These are phyloP conservation scores for Ginglymostoma cirratum DNA, from an alignment of 2,113 vertebrate genomes.

Conservation along the genomic window DNA sequence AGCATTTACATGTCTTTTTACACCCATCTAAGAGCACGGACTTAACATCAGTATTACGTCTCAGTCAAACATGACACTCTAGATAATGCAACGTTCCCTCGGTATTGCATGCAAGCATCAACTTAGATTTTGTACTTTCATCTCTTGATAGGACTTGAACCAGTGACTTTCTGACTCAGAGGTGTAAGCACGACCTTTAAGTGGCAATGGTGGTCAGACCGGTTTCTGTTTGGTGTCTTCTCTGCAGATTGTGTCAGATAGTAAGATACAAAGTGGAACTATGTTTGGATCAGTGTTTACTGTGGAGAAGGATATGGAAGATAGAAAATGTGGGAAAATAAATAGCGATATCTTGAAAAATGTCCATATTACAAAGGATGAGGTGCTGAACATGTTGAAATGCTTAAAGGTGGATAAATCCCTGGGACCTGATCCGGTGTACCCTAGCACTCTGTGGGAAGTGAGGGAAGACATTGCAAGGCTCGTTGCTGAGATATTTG, in stretches of 20 bases:
- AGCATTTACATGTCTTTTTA: neutral
- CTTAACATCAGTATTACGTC: neutral
- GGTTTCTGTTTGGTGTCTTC: neutral
- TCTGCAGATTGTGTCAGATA: neutral
- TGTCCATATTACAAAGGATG: too few species aligned
- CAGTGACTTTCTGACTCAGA: neutral
- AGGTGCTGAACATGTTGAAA: too few species aligned
- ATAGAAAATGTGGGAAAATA: too few species aligned
- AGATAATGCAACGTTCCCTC: neutral
- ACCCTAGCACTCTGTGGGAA: too few species aligned
- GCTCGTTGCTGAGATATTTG: too few species aligned
- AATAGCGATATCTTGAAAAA: too few species aligned
- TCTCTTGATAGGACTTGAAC: neutral
- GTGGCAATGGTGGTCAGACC: neutral
- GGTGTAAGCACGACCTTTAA: neutral
- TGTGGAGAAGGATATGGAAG: too few species aligned
- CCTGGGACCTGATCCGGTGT: too few species aligned
- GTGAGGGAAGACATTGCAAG: too few species aligned
- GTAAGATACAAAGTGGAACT: neutral
- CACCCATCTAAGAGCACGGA: neutral
- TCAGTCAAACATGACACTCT: neutral
- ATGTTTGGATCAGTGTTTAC: too few species aligned
- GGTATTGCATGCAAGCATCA: neutral
- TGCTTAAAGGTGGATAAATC: too few species aligned
- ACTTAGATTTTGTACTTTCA: neutral